phyloP scores from a whole-genome alignment of 2,797 vertebrate genomes.

The Lates japonicus region DNA sequence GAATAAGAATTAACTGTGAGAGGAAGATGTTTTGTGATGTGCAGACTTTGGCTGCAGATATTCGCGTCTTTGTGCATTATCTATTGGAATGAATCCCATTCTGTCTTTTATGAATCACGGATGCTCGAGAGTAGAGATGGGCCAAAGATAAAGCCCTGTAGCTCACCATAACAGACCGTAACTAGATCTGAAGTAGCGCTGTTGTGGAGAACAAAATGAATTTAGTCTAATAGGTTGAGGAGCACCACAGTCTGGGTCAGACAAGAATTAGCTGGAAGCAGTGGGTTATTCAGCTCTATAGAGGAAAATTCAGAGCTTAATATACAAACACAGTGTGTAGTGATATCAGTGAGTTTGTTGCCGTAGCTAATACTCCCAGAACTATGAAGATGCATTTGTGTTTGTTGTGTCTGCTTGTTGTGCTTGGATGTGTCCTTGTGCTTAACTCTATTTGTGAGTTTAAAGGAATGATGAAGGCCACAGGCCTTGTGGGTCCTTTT shows the following conservation, averaged over 20 bases:
- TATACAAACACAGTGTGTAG: neutral
- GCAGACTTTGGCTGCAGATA: slow-evolving; percentile 8
- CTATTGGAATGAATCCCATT: neutral
- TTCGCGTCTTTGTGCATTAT: slow-evolving; percentile 21
- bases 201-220: slow-evolving; percentile 13
- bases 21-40: slow-evolving; percentile 1
- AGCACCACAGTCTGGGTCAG: neutral
- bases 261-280: neutral
- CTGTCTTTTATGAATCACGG: neutral
- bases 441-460: neutral
- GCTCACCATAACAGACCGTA: neutral
- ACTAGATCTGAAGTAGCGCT: slow-evolving; percentile 1
- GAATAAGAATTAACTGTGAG: slow-evolving; percentile 17
- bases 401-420: neutral
- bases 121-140: neutral
- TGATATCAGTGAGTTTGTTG: neutral
- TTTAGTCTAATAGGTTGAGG: neutral
- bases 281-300: neutral
- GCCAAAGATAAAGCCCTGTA: neutral
- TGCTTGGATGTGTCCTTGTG: neutral
- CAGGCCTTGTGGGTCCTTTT: no score
- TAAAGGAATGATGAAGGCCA: neutral
- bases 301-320: neutral
- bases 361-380: neutral
- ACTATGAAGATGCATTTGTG: neutral